phyloP scores from a whole-genome alignment of 2,888 invertebrate genomes.

The Metacarcinus magister region DNA sequence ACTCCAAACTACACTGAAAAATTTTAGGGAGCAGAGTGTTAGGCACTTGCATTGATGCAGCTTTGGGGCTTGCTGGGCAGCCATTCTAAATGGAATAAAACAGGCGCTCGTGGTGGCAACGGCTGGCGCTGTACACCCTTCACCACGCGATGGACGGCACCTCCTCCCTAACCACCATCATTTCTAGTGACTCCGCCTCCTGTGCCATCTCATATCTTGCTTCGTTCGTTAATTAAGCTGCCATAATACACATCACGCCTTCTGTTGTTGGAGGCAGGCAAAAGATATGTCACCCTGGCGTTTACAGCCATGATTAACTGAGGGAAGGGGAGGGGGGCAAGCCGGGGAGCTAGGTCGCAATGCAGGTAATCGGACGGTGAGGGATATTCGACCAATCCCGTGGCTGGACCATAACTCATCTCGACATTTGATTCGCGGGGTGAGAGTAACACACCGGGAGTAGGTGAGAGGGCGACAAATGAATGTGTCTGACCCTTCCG shows the following conservation, averaged over 20 bases:
- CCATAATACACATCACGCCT: neutral
- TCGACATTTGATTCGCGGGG: constrained; percentile 64
- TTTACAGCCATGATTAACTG: neutral
- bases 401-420: constrained; percentile 69
- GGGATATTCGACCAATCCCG: constrained; percentile 71
- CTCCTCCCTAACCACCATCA: constrained; percentile 18
- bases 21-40: neutral
- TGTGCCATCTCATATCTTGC: neutral
- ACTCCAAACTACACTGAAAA: neutral
- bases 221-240: neutral
- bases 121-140: constrained; percentile 63
- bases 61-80: neutral
- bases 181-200: neutral
- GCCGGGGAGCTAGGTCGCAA: neutral
- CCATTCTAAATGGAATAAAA: neutral
- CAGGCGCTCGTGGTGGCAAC: constrained; percentile 52
- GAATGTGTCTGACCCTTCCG: constrained; percentile 50
- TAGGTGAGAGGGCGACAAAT: constrained; percentile 60
- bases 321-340: neutral
- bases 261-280: neutral
- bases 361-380: constrained; percentile 66
- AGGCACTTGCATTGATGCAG: neutral
- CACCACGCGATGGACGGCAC: constrained; percentile 66
- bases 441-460: constrained; percentile 67
- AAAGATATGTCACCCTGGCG: neutral